Evolutionary conservation across 2,888 invertebrate genomes (phyloP).

Genomic region (Phorcus lineatus): DNA sequence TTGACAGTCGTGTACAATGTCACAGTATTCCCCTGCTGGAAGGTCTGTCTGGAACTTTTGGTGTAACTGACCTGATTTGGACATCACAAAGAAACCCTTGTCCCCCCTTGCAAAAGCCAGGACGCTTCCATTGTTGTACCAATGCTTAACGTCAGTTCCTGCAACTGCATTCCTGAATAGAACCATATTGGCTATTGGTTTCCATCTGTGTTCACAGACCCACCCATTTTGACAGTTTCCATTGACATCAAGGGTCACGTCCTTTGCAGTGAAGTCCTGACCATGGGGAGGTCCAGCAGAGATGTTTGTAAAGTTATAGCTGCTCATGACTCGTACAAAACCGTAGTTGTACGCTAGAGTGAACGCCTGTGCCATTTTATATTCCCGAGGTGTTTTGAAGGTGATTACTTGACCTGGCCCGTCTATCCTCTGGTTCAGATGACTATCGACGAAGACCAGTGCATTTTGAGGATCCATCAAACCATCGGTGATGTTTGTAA

Average conservation of each 20-base stretch:
- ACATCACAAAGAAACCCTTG: conserved; percentile 71
- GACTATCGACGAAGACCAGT: conserved; percentile 90
- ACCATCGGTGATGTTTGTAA: conserved; percentile 60
- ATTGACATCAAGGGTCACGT: conserved; percentile 63
- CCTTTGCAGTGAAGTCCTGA: conserved; percentile 59
- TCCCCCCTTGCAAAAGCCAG: conserved; percentile 71
- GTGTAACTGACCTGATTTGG: conserved; percentile 61
- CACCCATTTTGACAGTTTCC: conserved; percentile 69
- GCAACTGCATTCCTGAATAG: conserved; percentile 68
- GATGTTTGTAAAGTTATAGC: conserved; percentile 80
- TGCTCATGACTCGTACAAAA: conserved; percentile 88
- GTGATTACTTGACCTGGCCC: conserved; percentile 59
- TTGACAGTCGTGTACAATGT: conserved; percentile 68
- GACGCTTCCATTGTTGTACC: conserved; percentile 64
- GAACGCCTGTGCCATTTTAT: conserved; percentile 84
- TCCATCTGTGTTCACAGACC: conserved; percentile 74
- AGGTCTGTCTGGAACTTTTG: conserved; percentile 66
- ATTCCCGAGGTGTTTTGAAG: conserved; percentile 58
- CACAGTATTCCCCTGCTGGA: conserved; percentile 72
- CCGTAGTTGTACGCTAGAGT: conserved; percentile 82
- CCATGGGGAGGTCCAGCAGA: conserved; percentile 61
- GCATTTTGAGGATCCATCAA: conserved; percentile 76
- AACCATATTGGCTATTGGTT: conserved; percentile 70
- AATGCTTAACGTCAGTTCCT: conserved; percentile 60
- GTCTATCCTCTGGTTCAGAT: conserved; percentile 88